These are phyloP conservation scores for Diacarnus erythraeanus DNA, from an alignment of 37 sponge, comb jelly and placozoan species.

Conservation along the genomic window DNA sequence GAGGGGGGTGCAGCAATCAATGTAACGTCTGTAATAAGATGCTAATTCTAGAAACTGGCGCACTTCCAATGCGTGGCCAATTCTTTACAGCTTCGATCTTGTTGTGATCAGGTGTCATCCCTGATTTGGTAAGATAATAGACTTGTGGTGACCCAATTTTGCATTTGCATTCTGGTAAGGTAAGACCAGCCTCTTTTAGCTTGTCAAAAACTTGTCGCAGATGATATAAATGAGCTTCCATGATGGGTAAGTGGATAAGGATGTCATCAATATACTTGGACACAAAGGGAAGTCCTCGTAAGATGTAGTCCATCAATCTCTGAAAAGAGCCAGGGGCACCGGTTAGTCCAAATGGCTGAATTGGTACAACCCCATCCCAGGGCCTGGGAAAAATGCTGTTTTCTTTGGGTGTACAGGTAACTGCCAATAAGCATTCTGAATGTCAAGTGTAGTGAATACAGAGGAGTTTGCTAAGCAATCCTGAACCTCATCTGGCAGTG, in stretches of 20 bases:
- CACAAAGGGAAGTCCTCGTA: conserved; percentile 52
- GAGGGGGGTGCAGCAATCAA: conserved; percentile 53
- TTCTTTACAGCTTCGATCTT: conserved; percentile 38
- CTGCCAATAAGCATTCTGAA: conserved; percentile 72
- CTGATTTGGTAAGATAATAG: conserved; percentile 31
- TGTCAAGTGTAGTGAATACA: conserved; percentile 51
- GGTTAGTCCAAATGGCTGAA: conserved; percentile 50
- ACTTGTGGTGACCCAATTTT: conserved; percentile 34
- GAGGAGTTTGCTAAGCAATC: conserved; percentile 57
- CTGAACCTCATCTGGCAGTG: conserved; percentile 57
- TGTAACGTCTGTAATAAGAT: conserved; percentile 64
- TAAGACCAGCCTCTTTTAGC: conserved; percentile 54
- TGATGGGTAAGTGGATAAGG: conserved; percentile 23
- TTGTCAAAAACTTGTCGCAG: conserved; percentile 55
- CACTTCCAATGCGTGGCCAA: conserved; percentile 52
- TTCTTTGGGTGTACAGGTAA: conserved; percentile 50
- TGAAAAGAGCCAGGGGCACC: conserved; percentile 69
- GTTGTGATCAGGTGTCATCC: conserved; percentile 56
- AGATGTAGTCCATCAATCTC: conserved; percentile 47
- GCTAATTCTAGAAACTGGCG: conserved; percentile 55
- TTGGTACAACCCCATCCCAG: conserved; percentile 58
- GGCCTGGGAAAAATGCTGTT: conserved; percentile 61
- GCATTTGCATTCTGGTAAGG: conserved; percentile 55
- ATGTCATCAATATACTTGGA: conserved; percentile 57
- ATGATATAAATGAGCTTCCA: conserved; percentile 25